Evolutionary conservation across 2,888 invertebrate species (phyloP).

Genomic region (Fabriciana adippe): DNA sequence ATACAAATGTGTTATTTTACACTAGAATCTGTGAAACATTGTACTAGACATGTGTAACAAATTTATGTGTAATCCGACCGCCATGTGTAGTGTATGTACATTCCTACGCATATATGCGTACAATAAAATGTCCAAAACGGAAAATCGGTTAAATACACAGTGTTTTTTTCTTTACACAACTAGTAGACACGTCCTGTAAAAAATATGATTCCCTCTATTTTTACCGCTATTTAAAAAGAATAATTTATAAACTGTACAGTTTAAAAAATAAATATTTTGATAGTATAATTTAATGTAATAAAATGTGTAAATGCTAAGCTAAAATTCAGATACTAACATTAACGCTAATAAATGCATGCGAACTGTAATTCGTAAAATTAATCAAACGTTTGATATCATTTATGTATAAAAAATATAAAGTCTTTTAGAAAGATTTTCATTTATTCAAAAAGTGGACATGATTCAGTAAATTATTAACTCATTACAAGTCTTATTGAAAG

Average conservation of each 20-base stretch:
- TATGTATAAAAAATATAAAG: no score
- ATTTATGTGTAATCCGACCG: slow-evolving; percentile 13
- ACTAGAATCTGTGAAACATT: slow-evolving; percentile 23
- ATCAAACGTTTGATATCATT: no score
- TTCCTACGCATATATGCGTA: slow-evolving; percentile 34
- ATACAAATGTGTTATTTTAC: background rate
- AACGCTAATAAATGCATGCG: no score
- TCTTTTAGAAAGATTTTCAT: background rate
- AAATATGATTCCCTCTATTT: background rate
- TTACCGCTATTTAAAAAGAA: background rate
- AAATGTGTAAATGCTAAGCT: background rate
- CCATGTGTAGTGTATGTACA: slow-evolving; percentile 1
- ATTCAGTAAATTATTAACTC: no score
- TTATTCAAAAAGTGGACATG: background rate
- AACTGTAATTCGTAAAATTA: no score
- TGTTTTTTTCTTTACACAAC: slow-evolving; percentile 5
- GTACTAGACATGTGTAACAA: slow-evolving; percentile 27
- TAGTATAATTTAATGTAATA: background rate
- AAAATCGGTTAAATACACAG: slow-evolving; percentile 21
- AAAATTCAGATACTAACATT: no score
- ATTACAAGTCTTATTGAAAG: no score
- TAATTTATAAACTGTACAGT: slow-evolving; percentile 1
- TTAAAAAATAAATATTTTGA: background rate
- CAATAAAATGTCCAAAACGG: slow-evolving; percentile 14
- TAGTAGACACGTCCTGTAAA: background rate